phyloP scores from a whole-genome alignment of 2,797 vertebrate genomes.

The Buceros bicornis region DNA sequence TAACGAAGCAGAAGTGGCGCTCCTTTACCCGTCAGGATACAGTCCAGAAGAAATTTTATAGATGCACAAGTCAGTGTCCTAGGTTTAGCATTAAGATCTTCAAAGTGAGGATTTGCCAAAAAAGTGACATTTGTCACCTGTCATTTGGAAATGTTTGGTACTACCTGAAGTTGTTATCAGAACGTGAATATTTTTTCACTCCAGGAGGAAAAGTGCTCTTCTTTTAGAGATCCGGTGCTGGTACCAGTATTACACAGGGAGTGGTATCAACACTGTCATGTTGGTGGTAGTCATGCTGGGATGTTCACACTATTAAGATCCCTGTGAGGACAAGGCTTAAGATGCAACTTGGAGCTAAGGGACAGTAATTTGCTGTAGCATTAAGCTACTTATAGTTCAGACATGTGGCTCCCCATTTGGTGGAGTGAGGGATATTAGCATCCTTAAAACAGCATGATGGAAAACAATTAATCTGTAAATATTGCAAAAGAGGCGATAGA shows the following conservation, averaged over 20 bases:
- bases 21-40: background rate
- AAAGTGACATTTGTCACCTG: background rate
- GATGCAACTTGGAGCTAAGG: background rate
- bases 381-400: background rate
- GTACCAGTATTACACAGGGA: background rate
- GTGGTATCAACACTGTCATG: background rate
- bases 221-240: background rate
- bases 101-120: background rate
- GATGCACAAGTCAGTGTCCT: fast-evolving
- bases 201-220: background rate
- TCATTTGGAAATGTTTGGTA: background rate
- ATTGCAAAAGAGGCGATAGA: background rate
- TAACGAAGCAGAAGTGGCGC: background rate
- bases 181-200: background rate
- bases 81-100: background rate
- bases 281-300: background rate
- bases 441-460: background rate
- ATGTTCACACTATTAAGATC: background rate
- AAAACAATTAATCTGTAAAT: background rate
- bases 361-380: background rate
- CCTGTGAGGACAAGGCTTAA: slow-evolving; percentile 7
- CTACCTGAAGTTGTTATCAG: background rate
- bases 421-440: background rate
- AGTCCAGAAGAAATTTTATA: background rate
- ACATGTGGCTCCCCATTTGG: background rate